These are phyloP conservation scores for Trichechus manatus DNA, from an alignment of 2,113 vertebrate genomes.

Conservation along the genomic window DNA sequence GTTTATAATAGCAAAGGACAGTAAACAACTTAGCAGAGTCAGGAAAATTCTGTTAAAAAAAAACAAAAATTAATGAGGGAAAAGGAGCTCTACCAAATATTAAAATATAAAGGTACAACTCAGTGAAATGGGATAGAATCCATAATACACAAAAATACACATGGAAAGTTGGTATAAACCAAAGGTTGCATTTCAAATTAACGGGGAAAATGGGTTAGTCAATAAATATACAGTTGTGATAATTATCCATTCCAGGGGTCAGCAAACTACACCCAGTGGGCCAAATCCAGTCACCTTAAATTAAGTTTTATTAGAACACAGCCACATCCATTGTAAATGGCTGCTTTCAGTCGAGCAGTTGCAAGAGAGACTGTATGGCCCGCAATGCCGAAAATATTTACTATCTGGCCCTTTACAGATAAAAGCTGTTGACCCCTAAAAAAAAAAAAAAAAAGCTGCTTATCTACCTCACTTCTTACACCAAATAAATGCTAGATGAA, in stretches of 20 bases:
- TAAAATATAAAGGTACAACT: not conserved
- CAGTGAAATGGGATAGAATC: not conserved
- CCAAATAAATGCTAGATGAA: not conserved
- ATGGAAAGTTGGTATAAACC: conserved; percentile 18
- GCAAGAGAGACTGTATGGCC: not conserved
- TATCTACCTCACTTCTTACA: conserved; percentile 23
- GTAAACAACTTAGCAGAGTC: conserved; percentile 15
- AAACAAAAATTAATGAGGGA: not conserved
- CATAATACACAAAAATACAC: not conserved
- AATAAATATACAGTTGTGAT: conserved; percentile 19
- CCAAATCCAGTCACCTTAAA: too few relatives aligned
- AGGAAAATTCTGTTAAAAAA: conserved; percentile 30
- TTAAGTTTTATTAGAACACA: not conserved
- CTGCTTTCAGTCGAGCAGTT: not conserved
- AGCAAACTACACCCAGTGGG: not conserved
- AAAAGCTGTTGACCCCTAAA: conserved; percentile 9
- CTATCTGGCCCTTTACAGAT: too few relatives aligned
- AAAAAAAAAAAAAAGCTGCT: conserved; percentile 16
- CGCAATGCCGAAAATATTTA: too few relatives aligned
- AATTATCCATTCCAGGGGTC: not conserved
- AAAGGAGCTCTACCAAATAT: not conserved
- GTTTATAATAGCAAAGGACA: conserved; percentile 46
- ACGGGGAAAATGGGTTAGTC: conserved; percentile 21
- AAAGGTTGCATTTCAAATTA: conserved; percentile 27
- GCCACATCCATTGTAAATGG: not conserved